A percentile compares a stretch with the other conserved stretches of the same genome.
Evolutionary conservation across 2,888 invertebrate genomes (phyloP).

Genomic region (Drosophila sordidula): DNA sequence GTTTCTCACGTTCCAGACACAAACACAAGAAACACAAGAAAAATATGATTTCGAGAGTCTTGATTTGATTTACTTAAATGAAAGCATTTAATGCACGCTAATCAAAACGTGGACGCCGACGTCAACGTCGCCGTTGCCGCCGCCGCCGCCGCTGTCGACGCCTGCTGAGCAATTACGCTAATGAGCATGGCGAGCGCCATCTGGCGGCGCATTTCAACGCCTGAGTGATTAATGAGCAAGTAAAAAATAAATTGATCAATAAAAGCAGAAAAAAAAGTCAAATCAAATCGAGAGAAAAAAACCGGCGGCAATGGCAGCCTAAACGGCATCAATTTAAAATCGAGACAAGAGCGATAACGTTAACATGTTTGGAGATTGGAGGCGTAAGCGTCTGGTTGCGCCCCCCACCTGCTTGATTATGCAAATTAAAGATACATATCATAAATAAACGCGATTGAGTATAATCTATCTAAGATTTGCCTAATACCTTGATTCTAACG

Average conservation of each 20-base stretch:
- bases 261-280: conserved; percentile 17
- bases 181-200: conserved; percentile 71
- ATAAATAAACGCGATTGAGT: conserved; percentile 15
- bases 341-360: conserved; percentile 53
- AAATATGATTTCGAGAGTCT: conserved; percentile 52
- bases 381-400: conserved; percentile 33
- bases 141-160: conserved; percentile 25
- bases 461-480: conserved; percentile 29
- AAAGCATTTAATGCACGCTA: conserved; percentile 80
- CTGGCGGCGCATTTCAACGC: conserved; percentile 74
- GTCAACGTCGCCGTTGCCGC: neutral
- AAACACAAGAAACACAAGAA: conserved; percentile 21
- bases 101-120: conserved; percentile 56
- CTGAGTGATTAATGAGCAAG: conserved; percentile 77
- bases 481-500: conserved; percentile 9
- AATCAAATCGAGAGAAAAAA: conserved; percentile 25
- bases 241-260: conserved; percentile 67
- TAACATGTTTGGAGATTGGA: conserved; percentile 48
- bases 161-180: conserved; percentile 67
- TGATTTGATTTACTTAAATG: conserved; percentile 76
- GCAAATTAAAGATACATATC: conserved; percentile 36
- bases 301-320: conserved; percentile 31
- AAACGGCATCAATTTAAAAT: conserved; percentile 49
- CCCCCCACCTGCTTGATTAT: conserved; percentile 38
- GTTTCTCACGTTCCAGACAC: conserved; percentile 73